phyloP scores from a whole-genome alignment of 2,797 vertebrate species.

The Choloepus didactylus region DNA sequence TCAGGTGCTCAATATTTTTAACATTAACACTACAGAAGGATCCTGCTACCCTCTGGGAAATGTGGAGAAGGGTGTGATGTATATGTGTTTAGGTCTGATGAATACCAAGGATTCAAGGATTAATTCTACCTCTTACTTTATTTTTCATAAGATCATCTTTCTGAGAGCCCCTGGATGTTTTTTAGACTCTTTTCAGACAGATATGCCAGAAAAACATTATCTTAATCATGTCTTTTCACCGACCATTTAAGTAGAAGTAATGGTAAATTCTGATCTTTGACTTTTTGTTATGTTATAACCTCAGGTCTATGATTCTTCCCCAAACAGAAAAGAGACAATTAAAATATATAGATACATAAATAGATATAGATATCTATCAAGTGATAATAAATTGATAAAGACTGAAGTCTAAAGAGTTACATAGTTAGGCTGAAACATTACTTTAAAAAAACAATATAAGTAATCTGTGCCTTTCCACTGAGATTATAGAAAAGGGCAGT shows the following conservation, averaged over 20 bases:
- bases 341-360: background rate
- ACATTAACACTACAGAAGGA: constrained; percentile 2
- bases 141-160: constrained; percentile 45
- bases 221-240: constrained; percentile 15
- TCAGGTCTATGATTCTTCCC: constrained; percentile 50
- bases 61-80: background rate
- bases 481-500: background rate
- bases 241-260: constrained; percentile 41
- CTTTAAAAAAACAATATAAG: constrained; percentile 15
- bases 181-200: constrained; percentile 2
- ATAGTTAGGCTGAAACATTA: constrained; percentile 6
- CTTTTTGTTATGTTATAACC: constrained; percentile 49
- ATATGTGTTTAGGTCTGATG: background rate
- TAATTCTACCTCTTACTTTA: constrained; percentile 26
- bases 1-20: constrained; percentile 12
- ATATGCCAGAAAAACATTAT: constrained; percentile 49
- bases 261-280: constrained; percentile 47
- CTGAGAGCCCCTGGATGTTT: constrained; percentile 39
- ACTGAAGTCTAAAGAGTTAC: constrained; percentile 23
- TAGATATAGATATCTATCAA: background rate
- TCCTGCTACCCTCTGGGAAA: constrained; percentile 44
- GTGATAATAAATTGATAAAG: constrained; percentile 33
- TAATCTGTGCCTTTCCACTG: background rate
- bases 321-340: constrained; percentile 15
- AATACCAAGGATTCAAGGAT: constrained; percentile 44